These are phyloP conservation scores for Hemithea aestivaria DNA, from an alignment of 2,888 invertebrate genomes.

Conservation along the genomic window DNA sequence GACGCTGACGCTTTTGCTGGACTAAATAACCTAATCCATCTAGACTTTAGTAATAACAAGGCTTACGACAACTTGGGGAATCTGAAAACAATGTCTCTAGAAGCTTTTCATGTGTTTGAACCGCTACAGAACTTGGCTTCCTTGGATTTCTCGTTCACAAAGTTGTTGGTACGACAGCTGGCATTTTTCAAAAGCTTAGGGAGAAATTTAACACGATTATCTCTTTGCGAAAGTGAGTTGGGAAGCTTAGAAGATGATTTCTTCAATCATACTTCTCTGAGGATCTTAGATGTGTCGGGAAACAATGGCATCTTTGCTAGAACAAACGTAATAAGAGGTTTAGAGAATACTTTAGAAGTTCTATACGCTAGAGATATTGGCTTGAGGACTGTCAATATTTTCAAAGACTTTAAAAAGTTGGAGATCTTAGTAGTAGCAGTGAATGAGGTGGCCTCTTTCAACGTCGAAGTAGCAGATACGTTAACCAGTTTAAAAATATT, in stretches of 20 bases:
- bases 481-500: constrained; percentile 65
- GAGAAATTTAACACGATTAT: constrained; percentile 43
- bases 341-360: constrained; percentile 60
- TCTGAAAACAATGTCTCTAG: constrained; percentile 28
- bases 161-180: constrained; percentile 34
- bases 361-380: constrained; percentile 65
- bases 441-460: constrained; percentile 71
- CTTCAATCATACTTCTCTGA: constrained; percentile 64
- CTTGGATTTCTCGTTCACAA: constrained; percentile 54
- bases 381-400: constrained; percentile 51
- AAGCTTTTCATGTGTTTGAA: constrained; percentile 30
- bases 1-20: constrained; percentile 55
- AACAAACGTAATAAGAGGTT: constrained; percentile 50
- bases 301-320: constrained; percentile 61
- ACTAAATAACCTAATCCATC: constrained; percentile 55
- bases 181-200: constrained; percentile 35
- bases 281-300: constrained; percentile 75
- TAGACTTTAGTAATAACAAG: constrained; percentile 76
- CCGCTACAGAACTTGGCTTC: constrained; percentile 39
- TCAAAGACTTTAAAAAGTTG: constrained; percentile 57
- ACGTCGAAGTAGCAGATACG: constrained; percentile 36
- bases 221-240: constrained; percentile 66
- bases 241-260: constrained; percentile 45
- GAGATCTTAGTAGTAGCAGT: constrained; percentile 63
- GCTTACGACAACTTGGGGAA: constrained; percentile 30